Evolutionary conservation across 2,888 invertebrate species (phyloP).

Genomic region (Athrips mouffetella): DNA sequence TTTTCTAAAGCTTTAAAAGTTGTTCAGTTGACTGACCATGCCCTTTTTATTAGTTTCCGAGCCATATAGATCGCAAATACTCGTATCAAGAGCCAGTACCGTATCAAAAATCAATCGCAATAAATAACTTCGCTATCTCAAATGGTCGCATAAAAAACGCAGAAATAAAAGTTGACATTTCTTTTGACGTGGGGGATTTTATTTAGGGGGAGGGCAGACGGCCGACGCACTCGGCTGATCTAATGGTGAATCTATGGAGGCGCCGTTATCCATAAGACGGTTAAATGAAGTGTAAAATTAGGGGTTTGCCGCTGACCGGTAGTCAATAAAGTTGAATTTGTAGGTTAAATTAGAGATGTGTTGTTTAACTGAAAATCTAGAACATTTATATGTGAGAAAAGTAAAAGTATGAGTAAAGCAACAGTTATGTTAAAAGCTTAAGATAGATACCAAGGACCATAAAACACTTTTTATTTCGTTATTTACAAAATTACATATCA

Average conservation of each 20-base stretch:
- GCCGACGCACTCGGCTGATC: conserved; percentile 27
- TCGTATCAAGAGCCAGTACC: no score
- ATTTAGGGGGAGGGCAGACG: conserved; percentile 43
- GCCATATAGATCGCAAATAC: neutral
- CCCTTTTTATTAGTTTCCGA: no score
- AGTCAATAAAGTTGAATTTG: conserved; percentile 29
- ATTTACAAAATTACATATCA: no score
- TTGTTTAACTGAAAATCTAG: neutral
- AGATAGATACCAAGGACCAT: no score
- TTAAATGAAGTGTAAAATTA: conserved; percentile 74
- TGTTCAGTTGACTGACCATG: no score
- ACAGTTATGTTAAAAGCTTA: no score
- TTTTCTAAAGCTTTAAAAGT: no score
- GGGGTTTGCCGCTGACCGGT: conserved; percentile 57
- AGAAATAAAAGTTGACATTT: conserved; percentile 20
- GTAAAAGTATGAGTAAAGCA: no score
- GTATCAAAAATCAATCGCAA: conserved; percentile 3
- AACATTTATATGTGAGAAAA: no score
- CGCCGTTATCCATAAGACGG: conserved; percentile 65
- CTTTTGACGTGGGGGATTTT: conserved; percentile 49
- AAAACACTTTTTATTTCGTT: no score
- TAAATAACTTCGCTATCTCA: conserved; percentile 1
- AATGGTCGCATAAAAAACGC: conserved; percentile 10
- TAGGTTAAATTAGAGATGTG: conserved; percentile 16
- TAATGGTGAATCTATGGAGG: conserved; percentile 69